Base-by-base conservation (phyloP, 92 coral and sea anemone genomes). In the Diadumene lineata region DNA sequence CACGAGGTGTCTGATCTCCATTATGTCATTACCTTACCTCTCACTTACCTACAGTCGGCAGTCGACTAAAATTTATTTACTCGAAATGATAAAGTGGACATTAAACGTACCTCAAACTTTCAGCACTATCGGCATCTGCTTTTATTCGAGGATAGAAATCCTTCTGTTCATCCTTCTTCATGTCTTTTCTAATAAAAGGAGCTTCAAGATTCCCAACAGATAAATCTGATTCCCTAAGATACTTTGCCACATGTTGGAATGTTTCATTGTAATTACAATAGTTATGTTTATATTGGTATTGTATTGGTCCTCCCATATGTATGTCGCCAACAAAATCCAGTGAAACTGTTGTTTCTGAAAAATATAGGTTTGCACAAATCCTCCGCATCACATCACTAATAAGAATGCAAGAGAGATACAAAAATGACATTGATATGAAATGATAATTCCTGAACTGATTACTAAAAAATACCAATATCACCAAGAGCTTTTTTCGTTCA, bases 321-420 rank as follows among this genome's bases (percentile, higher is more conserved):
- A 92, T 82, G 53, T 92, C 98, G 6, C 98, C 98, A 27, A 89
- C 96, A 76, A 92, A 92, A 22, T 81, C 82, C 6, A 89, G 70
- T 17, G 82, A 69, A 30, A 85, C 73, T 25, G 66, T 43, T 4
- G 48, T 38, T 38, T 38, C 48, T 38, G 13, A 38, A 38, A 38
- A n/a, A n/a, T n/a, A n/a, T n/a, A n/a, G n/a, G n/a, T n/a, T n/a
- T n/a, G n/a, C n/a, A n/a, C n/a, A n/a, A n/a, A n/a, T n/a, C n/a
- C n/a, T n/a, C n/a, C n/a, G n/a, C n/a, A n/a, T n/a, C n/a, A n/a
- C n/a, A n/a, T n/a, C n/a, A n/a, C n/a, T n/a, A n/a, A n/a, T n/a
- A n/a, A n/a, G n/a, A n/a, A n/a, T n/a, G n/a, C n/a, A n/a, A n/a
- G n/a, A n/a, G n/a, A n/a, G n/a, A n/a, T n/a, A n/a, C n/a, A n/a